These are phyloP conservation scores for Archips crataeganus DNA, from an alignment of 2,888 invertebrate species.

Conservation along the genomic window DNA sequence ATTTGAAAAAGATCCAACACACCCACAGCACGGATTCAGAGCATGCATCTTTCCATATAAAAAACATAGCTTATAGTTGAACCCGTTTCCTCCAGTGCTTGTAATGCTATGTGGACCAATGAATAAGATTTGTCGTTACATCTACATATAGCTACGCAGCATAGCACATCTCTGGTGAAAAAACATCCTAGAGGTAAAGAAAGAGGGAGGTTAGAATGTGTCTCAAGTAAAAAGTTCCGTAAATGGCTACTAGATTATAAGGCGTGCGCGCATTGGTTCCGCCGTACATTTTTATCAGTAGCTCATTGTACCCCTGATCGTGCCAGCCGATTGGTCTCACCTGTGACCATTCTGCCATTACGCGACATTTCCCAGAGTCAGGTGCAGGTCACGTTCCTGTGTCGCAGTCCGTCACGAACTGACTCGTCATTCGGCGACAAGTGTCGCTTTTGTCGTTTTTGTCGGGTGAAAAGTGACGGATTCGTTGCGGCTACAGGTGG, in stretches of 20 bases:
- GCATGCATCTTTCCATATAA: no score
- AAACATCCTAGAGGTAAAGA: no score
- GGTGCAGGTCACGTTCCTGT: slow-evolving; percentile 39
- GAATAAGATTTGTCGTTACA: no score
- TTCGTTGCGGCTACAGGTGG: slow-evolving; percentile 76
- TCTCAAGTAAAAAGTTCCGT: background rate
- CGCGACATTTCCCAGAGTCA: slow-evolving; percentile 33
- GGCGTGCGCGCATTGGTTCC: slow-evolving; percentile 38
- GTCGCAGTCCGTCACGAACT: slow-evolving; percentile 44
- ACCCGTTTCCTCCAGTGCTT: no score
- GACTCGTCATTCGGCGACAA: slow-evolving; percentile 43
- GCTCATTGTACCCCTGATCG: slow-evolving; percentile 28
- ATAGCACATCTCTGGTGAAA: no score
- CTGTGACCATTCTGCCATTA: slow-evolving; percentile 30
- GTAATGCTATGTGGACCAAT: no score
- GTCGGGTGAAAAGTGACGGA: slow-evolving; percentile 57
- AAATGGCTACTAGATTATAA: background rate
- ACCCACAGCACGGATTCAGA: no score
- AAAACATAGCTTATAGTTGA: no score
- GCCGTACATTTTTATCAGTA: slow-evolving; percentile 30
- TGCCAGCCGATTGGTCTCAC: slow-evolving; percentile 37
- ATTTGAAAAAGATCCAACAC: no score
- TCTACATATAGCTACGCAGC: no score
- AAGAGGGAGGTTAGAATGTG: background rate
- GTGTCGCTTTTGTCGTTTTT: slow-evolving; percentile 53